A percentile compares a stretch with the other conserved stretches of the same genome.
phyloP scores from a whole-genome alignment of 1,140 invertebrate species.

The Procambarus virginalis region DNA sequence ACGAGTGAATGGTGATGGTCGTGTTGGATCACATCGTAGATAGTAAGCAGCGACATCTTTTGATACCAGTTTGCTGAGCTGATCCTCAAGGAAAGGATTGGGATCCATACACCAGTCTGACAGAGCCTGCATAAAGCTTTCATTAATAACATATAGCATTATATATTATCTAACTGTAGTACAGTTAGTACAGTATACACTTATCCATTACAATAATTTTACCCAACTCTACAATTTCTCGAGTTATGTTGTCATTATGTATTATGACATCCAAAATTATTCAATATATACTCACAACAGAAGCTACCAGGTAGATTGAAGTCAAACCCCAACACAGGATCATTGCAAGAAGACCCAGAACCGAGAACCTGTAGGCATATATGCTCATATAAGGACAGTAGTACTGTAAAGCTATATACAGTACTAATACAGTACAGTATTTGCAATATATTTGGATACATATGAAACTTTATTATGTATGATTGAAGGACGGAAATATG shows the following conservation, averaged over 20 bases:
- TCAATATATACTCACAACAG: conserved; percentile 77
- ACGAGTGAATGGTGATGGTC: conserved; percentile 86
- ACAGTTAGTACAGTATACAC: too few species aligned
- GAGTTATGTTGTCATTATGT: too few species aligned
- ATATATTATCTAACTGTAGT: too few species aligned
- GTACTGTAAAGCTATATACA: too few species aligned
- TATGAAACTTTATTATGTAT: too few species aligned
- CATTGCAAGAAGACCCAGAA: conserved; percentile 90
- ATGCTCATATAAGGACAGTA: too few species aligned
- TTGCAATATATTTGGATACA: too few species aligned
- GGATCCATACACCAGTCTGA: conserved; percentile 86
- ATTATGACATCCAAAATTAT: conserved; percentile 1
- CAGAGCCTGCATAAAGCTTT: conserved; percentile 77
- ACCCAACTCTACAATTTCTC: too few species aligned
- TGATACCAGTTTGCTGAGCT: conserved; percentile 72
- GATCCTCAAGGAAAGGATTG: conserved; percentile 76
- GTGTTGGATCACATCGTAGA: conserved; percentile 85
- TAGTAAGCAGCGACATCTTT: conserved; percentile 85
- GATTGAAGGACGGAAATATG: too few species aligned
- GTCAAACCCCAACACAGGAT: conserved; percentile 92
- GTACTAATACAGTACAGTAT: too few species aligned
- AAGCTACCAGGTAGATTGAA: conserved; percentile 85
- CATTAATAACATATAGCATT: not conserved
- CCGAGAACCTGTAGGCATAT: conserved; percentile 80
- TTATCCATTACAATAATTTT: too few species aligned